Evolutionary conservation across 2,888 invertebrate genomes (phyloP).

Genomic region (Pyrrhosoma nymphula): DNA sequence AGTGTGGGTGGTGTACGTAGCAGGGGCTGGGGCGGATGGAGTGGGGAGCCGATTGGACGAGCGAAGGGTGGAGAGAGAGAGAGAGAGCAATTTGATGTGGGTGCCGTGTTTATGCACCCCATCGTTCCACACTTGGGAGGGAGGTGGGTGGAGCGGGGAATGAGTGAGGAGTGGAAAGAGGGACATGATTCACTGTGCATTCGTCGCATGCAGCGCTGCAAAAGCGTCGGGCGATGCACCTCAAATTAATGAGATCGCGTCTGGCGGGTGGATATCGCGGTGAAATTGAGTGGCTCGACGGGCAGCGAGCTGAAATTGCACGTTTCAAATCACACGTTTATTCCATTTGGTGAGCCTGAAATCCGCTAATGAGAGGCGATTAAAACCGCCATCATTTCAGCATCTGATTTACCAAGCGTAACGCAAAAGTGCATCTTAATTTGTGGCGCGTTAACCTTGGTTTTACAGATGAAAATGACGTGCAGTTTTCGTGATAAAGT

Average conservation of each 20-base stretch:
- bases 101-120: background rate
- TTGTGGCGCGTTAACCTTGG: no score
- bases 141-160: background rate
- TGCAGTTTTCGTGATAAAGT: no score
- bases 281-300: conserved; percentile 4
- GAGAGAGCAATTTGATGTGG: background rate
- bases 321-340: background rate
- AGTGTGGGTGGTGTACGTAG: no score
- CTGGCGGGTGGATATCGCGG: background rate
- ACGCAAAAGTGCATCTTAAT: background rate
- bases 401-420: background rate
- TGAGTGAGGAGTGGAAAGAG: background rate
- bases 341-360: background rate
- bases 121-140: background rate
- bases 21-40: background rate
- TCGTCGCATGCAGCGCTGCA: background rate
- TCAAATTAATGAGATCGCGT: background rate
- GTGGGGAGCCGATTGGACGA: background rate
- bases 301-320: background rate
- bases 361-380: background rate
- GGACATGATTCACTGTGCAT: background rate
- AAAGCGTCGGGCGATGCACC: background rate
- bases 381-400: background rate
- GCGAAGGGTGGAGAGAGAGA: no score
- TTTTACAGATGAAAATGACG: no score